Base-by-base conservation (phyloP, 2,113 vertebrate genomes). In the Herpetotheres cachinnans region DNA sequence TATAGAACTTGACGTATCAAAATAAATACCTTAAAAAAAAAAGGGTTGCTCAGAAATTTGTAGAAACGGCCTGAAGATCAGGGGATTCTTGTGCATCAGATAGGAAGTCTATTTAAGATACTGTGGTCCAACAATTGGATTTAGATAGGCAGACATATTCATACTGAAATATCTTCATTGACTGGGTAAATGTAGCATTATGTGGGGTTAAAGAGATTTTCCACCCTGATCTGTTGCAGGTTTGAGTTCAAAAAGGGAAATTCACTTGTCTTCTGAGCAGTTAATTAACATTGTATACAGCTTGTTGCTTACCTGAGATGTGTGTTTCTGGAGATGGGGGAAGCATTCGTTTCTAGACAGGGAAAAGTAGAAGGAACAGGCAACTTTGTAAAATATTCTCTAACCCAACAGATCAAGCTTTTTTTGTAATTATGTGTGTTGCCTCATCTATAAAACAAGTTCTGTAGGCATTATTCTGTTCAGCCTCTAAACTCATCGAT, bases 401-500 rank as follows among this genome's bases (percentile, higher is more conserved):
- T 36, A 80, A 69, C 11, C 4, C 7, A 66, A 47, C 4, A 9
- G 65, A 56, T 36, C 18, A n/a, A 83, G 25, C 2, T 0, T 0
- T 0, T 56, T 86, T 61, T 38, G 6, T 61, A 80, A 59, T 73
- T 59, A 24, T 11, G 2, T 46, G 11, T 40, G 66, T 79, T 47
- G 11, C 30, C 38, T 90, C 26, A 58, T 42, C 38, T 89, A n/a
- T 26, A 58, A 81, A 70, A 66, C 17, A 84, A 66, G 13, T 66
- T 84, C 12, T 13, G 8, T 47, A n/a, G 22, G 4, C 10, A 18
- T 80, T 77, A 66, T 47, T 86, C 42, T 63, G 11, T 55, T 16
- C 29, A 79, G 24, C 22, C 78, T 89, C 72, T 91, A 59, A 83
- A 38, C 13, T 13, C 32, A 54, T 82, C 0, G 0, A 69, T 32